Conservation (phyloP, 2,113 vertebrate species). For the Bubo scandiacus region DNA sequence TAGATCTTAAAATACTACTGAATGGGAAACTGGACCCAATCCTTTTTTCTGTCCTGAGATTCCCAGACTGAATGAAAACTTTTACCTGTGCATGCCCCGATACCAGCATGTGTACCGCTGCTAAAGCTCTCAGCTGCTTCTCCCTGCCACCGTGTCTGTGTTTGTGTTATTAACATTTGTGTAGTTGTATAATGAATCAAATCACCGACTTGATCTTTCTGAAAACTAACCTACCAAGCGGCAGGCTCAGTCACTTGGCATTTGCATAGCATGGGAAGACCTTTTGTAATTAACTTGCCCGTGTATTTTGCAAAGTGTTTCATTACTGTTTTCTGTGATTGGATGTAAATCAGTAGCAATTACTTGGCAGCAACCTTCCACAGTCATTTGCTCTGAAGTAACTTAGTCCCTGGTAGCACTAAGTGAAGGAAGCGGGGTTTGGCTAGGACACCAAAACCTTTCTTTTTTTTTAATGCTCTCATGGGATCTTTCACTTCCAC, state of each 20-base stretch:
- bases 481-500: slow-evolving; percentile 50
- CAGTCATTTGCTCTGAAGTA: not conserved
- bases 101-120: accelerated
- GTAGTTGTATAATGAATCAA: not conserved
- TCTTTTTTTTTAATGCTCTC: not conserved
- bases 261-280: not conserved
- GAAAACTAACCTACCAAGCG: accelerated
- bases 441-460: slow-evolving; percentile 26
- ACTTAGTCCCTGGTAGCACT: not conserved
- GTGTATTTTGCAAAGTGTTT: not conserved
- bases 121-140: not conserved
- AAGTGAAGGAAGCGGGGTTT: not conserved
- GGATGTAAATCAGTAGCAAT: slow-evolving; percentile 22
- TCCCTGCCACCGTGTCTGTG: not conserved
- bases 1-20: not conserved
- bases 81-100: accelerated
- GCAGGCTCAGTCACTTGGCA: not conserved
- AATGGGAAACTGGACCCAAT: not conserved
- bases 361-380: slow-evolving; percentile 7
- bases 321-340: not conserved
- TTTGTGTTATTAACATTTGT: not conserved
- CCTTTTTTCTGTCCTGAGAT: not conserved
- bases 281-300: not conserved
- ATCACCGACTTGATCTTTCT: not conserved
- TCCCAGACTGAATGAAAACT: not conserved